Base-by-base conservation (phyloP, 2,797 vertebrate species). In the Miichthys miiuy region DNA sequence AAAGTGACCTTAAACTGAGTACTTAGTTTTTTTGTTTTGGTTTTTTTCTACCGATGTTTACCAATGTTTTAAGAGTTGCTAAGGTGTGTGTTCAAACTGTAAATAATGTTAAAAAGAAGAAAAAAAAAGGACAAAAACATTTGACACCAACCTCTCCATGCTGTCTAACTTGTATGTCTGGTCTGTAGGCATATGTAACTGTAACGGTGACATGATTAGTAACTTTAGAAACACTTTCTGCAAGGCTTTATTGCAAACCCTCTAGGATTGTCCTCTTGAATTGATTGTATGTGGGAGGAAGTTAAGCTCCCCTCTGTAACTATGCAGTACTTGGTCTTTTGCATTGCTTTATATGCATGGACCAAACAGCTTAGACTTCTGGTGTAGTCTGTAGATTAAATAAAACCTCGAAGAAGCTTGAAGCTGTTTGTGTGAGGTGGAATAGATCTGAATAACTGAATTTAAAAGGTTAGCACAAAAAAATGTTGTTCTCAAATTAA, bases 1-100 rank as follows among this genome's bases (percentile, higher is more conserved):
- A 50, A 94, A 94, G 91, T 94, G 93, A 89, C 92, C 91, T 92
- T 94, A 91, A 91, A 77, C 55, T n/a, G 12, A 72, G 38, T 68
- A 27, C 61, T 57, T 56, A 58, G 58, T 38, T 69, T 68, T 58
- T 34, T 38, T 34, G 30, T 34, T 8, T 34, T 34, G 27, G 1
- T 38, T 56, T 38, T 67, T 82, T 77, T 61, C 67, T 76, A 69
- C 62, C 2, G 5, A 80, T n/a, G n/a, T n/a, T n/a, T n/a, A n/a
- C n/a, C 64, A 21, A 1, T 70, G 70, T 88, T 88, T 87, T 77
- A 83, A 64, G 54, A 68, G 48, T 72, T 75, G 55, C 52, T 82
- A 6, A 46, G 3, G 6, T 82, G 25, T 80, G 20, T 62, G 38
- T 75, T 83, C 51, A 83, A 78, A 83, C 60, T 90, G 79, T 87